phyloP scores from a whole-genome alignment of 1,140 invertebrate genomes.

The Venustaconcha ellipsiformis region DNA sequence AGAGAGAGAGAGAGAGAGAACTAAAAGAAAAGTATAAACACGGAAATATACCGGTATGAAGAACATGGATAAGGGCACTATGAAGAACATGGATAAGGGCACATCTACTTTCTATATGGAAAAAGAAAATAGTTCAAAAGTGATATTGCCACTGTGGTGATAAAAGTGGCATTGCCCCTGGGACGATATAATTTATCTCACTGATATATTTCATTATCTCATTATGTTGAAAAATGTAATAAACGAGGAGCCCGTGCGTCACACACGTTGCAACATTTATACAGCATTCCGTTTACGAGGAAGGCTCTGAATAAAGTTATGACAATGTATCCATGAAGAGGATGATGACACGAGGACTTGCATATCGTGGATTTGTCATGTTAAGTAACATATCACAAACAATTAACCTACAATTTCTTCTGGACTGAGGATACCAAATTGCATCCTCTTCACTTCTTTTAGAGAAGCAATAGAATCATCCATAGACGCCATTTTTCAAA shows the following conservation, averaged over 20 bases:
- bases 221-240: too few relatives aligned
- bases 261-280: too few relatives aligned
- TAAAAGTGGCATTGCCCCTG: too few relatives aligned
- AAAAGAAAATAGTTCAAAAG: too few relatives aligned
- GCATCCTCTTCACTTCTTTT: slow-evolving; percentile 92
- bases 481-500: slow-evolving; percentile 50
- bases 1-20: neutral
- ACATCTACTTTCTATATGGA: too few relatives aligned
- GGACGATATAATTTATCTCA: too few relatives aligned
- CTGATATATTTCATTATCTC: too few relatives aligned
- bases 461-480: slow-evolving; percentile 93
- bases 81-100: neutral
- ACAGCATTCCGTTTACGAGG: too few relatives aligned
- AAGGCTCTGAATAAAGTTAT: neutral
- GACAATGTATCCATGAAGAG: too few relatives aligned
- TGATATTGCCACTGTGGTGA: too few relatives aligned
- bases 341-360: neutral
- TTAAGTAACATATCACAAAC: neutral
- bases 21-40: neutral
- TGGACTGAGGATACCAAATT: slow-evolving; percentile 98
- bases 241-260: too few relatives aligned
- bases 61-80: neutral
- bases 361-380: neutral
- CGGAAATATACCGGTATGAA: neutral
- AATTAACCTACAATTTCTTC: slow-evolving; percentile 95